phyloP scores from a whole-genome alignment of 2,888 invertebrate genomes.

The Coecobrya sp. region DNA sequence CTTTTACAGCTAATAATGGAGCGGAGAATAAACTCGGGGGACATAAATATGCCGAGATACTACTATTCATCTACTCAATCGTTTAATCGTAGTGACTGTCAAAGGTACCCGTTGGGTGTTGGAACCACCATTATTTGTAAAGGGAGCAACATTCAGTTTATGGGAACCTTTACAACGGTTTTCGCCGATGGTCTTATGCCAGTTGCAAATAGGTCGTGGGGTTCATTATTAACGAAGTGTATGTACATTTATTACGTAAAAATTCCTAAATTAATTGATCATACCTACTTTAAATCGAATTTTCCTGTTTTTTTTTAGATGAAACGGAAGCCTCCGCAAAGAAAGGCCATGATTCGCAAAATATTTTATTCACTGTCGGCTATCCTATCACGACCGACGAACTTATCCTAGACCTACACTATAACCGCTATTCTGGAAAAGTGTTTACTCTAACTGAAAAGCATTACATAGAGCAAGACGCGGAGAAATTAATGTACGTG shows the following conservation, averaged over 20 bases:
- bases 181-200: not conserved
- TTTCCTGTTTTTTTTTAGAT: not conserved
- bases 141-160: not conserved
- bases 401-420: not conserved
- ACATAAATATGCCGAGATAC: not conserved
- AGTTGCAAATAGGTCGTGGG: not conserved
- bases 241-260: too few species aligned
- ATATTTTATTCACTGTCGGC: not conserved
- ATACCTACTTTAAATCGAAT: not conserved
- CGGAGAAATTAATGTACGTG: not conserved
- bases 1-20: not conserved
- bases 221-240: not conserved
- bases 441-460: not conserved
- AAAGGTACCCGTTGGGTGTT: not conserved
- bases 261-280: not conserved
- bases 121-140: not conserved
- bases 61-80: too few species aligned
- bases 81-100: not conserved
- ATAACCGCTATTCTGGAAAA: not conserved
- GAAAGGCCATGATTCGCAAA: not conserved
- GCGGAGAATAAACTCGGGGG: not conserved
- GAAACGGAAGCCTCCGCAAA: not conserved
- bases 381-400: not conserved
- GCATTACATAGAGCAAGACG: not conserved
- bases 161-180: not conserved